A percentile compares a stretch with the other conserved stretches of the same genome.
Evolutionary conservation across 2,888 invertebrate genomes (phyloP).

Genomic region (Apomyelois bistriatella): DNA sequence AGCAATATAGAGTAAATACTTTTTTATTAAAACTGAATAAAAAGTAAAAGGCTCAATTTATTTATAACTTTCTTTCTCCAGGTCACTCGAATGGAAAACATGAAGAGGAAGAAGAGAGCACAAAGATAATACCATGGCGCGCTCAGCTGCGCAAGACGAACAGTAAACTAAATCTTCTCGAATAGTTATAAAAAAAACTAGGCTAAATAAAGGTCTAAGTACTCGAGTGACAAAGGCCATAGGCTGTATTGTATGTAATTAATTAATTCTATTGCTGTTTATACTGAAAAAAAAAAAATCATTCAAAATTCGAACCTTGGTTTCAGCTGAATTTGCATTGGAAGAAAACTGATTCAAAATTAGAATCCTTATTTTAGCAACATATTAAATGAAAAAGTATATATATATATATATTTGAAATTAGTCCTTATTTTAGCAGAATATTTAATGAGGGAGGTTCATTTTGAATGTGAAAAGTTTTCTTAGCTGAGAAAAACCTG

Average conservation of each 20-base stretch:
- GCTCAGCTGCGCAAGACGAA: constrained; percentile 94
- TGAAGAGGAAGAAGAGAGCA: constrained; percentile 76
- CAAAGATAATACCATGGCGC: constrained; percentile 92
- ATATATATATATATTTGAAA: too few relatives aligned
- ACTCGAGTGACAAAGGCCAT: constrained; percentile 42
- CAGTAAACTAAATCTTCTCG: constrained; percentile 91
- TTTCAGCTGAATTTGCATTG: background rate
- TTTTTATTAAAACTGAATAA: background rate
- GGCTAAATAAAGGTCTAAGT: constrained; percentile 19
- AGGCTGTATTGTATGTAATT: constrained; percentile 28
- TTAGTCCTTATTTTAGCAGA: too few relatives aligned
- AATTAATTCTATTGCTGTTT: constrained; percentile 36
- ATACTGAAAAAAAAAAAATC: constrained; percentile 15
- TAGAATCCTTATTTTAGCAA: background rate
- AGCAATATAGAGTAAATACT: too few relatives aligned
- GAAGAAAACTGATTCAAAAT: background rate
- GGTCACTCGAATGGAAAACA: constrained; percentile 66
- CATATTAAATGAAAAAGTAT: too few relatives aligned
- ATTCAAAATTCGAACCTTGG: constrained; percentile 12
- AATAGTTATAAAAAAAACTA: constrained; percentile 48
- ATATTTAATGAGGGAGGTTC: too few relatives aligned
- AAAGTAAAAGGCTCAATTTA: background rate
- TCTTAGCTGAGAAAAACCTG: too few relatives aligned
- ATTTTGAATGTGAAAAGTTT: too few relatives aligned
- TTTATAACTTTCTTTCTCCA: constrained; percentile 29